Percentiles rank a stretch among this genome's conserved stretches.
phyloP scores from a whole-genome alignment of 2,797 vertebrate genomes.

The Columba guinea region DNA sequence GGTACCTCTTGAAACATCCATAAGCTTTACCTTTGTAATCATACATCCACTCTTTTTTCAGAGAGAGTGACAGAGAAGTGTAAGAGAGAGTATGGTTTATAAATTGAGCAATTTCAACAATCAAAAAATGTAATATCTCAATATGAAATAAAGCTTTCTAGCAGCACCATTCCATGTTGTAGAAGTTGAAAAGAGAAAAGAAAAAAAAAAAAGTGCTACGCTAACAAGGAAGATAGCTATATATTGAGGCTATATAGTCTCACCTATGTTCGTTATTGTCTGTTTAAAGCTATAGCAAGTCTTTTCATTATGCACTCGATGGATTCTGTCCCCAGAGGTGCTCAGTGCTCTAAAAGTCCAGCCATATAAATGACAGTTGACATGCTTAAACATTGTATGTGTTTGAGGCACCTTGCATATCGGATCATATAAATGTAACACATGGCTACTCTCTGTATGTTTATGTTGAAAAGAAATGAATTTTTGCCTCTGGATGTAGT shows the following conservation, averaged over 20 bases:
- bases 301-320: background rate
- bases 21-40: background rate
- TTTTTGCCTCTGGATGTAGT: background rate
- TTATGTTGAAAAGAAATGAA: background rate
- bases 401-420: background rate
- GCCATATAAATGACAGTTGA: background rate
- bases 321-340: background rate
- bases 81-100: background rate
- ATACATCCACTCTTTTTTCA: background rate
- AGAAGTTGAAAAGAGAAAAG: background rate
- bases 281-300: background rate
- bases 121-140: background rate
- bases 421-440: background rate
- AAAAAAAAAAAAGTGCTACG: background rate
- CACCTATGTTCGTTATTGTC: background rate
- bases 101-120: background rate
- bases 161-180: background rate
- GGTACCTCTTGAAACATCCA: background rate
- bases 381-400: background rate
- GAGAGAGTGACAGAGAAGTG: background rate
- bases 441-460: background rate
- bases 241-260: background rate
- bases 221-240: background rate
- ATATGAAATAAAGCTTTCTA: background rate
- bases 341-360: background rate